phyloP scores from a whole-genome alignment of 2,797 vertebrate genomes.

The Monodelphis domestica region DNA sequence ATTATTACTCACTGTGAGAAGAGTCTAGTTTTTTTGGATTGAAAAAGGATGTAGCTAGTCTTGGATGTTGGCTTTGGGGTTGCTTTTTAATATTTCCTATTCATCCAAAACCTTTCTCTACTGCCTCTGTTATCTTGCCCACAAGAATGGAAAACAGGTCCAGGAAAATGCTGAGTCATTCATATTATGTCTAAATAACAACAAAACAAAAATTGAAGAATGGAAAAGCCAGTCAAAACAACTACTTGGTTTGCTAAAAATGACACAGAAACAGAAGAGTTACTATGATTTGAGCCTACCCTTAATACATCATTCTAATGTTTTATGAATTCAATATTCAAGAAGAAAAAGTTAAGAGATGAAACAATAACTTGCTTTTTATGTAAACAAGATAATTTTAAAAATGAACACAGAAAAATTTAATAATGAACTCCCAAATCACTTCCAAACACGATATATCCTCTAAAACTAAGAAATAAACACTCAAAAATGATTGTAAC shows the following conservation, averaged over 20 bases:
- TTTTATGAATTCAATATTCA: not conserved
- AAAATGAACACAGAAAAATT: not conserved
- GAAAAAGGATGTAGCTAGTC: not conserved
- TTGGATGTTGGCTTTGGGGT: not conserved
- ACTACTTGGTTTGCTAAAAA: not conserved
- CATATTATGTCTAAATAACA: not conserved
- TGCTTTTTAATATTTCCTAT: not conserved
- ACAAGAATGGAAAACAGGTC: not conserved
- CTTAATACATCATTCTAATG: not conserved
- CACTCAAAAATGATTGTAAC: not conserved
- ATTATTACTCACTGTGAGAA: not conserved
- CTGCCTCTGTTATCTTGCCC: slow-evolving; percentile 1
- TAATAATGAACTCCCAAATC: not conserved
- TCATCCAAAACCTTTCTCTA: not conserved
- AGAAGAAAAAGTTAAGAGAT: not conserved
- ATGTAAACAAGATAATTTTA: not conserved
- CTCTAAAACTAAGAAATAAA: not conserved
- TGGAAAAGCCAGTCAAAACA: slow-evolving; percentile 1
- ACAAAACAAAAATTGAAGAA: not conserved
- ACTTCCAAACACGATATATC: not conserved
- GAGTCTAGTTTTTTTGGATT: not conserved
- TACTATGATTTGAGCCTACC: not conserved
- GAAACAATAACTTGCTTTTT: not conserved
- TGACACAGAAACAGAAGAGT: not conserved
- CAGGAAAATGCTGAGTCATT: not conserved